Evolutionary conservation across 2,113 vertebrate genomes (phyloP).

Genomic region (Lutjanus erythropterus): DNA sequence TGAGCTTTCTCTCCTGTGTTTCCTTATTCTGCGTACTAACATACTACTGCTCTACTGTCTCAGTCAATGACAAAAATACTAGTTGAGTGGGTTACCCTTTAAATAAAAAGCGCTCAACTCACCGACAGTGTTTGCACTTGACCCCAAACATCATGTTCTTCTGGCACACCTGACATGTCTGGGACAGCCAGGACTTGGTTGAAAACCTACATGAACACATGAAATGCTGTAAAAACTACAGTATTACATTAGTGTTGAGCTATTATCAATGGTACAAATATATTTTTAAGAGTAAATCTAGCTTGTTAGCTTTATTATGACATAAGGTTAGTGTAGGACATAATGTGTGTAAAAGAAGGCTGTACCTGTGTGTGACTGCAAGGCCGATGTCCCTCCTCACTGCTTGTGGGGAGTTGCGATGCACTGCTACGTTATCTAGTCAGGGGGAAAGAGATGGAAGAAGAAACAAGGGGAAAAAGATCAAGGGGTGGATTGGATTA

Average conservation of each 20-base stretch:
- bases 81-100: not conserved
- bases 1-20: not conserved
- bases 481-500: not conserved
- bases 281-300: not conserved
- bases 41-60: not conserved
- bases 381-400: conserved; percentile 95
- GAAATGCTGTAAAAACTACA: not conserved
- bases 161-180: conserved; percentile 99
- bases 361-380: conserved; percentile 95
- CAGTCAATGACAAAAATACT: not conserved
- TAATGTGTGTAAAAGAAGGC: not conserved
- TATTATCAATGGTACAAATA: not conserved
- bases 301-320: not conserved
- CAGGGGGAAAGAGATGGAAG: conserved; percentile 34
- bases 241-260: not conserved
- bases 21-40: not conserved
- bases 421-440: conserved; percentile 86
- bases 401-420: conserved; percentile 93
- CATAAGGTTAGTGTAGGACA: not conserved
- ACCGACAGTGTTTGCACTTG: conserved; percentile 99
- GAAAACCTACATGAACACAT: conserved; percentile 89
- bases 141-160: conserved; percentile 99
- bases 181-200: conserved; percentile 98
- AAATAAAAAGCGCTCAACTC: conserved; percentile 57
- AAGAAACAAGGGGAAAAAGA: not conserved